phyloP scores from a whole-genome alignment of 1,140 invertebrate species.

The Brachionus plicatilis region DNA sequence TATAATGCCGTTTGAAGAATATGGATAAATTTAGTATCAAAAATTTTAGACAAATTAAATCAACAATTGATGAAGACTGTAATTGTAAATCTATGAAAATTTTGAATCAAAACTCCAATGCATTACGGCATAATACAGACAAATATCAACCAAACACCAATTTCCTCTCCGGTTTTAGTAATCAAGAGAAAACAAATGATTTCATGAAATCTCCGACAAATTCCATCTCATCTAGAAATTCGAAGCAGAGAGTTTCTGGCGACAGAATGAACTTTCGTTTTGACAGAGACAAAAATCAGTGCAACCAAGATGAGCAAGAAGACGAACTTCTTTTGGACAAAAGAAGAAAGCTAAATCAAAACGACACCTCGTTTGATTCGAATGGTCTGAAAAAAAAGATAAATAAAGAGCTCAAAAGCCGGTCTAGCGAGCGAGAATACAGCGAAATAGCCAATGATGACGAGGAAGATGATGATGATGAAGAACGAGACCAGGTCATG shows the following conservation, averaged over 20 bases:
- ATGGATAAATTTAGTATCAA: constrained; percentile 18
- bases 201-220: constrained; percentile 17
- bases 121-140: neutral
- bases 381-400: neutral
- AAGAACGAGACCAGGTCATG: constrained; percentile 60
- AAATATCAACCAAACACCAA: neutral
- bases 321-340: neutral
- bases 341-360: neutral
- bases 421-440: constrained; percentile 5
- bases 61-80: neutral
- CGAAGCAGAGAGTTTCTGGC: neutral
- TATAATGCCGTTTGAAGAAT: constrained; percentile 19
- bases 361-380: neutral
- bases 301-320: neutral
- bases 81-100: neutral
- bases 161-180: neutral
- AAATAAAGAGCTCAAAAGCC: neutral
- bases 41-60: constrained; percentile 3
- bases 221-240: neutral
- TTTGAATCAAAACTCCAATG: neutral
- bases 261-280: neutral
- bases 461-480: constrained; percentile 44
- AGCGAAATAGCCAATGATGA: constrained; percentile 36
- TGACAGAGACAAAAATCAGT: neutral
- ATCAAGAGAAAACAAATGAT: constrained; percentile 5